phyloP scores from a whole-genome alignment of 1,140 invertebrate species.

The Drosophila lini region DNA sequence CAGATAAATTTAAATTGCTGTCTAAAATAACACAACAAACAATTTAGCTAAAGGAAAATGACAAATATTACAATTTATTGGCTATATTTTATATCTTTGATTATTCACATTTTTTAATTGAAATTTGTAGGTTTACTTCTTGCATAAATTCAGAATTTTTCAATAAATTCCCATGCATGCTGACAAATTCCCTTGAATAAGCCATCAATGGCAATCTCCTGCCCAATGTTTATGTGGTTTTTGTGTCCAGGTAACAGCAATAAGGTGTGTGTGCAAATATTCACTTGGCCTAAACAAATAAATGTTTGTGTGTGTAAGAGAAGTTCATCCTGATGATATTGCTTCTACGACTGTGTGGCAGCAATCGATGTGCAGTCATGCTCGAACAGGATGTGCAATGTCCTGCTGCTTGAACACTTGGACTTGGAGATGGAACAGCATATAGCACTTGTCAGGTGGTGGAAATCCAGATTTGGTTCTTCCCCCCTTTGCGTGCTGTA shows the following conservation, averaged over 20 bases:
- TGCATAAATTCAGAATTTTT: not conserved
- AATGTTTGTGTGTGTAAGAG: not conserved
- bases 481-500: constrained; percentile 11
- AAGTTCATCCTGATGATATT: constrained; percentile 2
- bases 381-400: constrained; percentile 18
- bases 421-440: constrained; percentile 5
- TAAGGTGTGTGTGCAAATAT: constrained; percentile 18
- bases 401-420: not conserved
- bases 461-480: not conserved
- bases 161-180: constrained; percentile 1
- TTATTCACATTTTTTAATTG: no score
- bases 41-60: not conserved
- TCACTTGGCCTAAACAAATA: constrained; percentile 16
- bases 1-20: no score
- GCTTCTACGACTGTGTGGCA: not conserved
- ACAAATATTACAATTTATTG: not conserved
- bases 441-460: constrained; percentile 15
- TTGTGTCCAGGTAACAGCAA: constrained; percentile 10
- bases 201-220: not conserved
- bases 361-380: constrained; percentile 10
- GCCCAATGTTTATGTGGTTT: not conserved
- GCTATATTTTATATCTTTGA: not conserved
- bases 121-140: not conserved
- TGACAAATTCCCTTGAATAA: not conserved
- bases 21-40: no score